A percentile compares a stretch with the other conserved stretches of the same genome.
Conservation (phyloP, 2,797 vertebrate species). For the Silurus aristotelis region DNA sequence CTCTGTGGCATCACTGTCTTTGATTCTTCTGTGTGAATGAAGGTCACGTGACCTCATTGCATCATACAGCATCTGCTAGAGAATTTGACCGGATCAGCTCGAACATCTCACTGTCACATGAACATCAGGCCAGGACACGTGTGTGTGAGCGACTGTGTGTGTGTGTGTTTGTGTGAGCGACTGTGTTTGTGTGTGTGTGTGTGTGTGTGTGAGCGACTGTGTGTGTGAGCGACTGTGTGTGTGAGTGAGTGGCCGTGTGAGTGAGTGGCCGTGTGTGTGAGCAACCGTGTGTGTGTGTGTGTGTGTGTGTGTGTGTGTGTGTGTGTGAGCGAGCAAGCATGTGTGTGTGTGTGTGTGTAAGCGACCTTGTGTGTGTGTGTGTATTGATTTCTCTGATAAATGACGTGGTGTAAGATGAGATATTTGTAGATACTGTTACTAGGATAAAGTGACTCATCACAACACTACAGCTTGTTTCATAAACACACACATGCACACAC, state of each 20-base stretch:
- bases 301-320: background rate
- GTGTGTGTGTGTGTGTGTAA: background rate
- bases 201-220: background rate
- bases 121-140: background rate
- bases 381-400: background rate
- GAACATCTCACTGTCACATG: constrained; percentile 20
- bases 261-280: constrained; percentile 15
- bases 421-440: constrained; percentile 20
- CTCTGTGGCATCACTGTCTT: background rate
- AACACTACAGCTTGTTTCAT: background rate
- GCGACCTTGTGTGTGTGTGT: background rate
- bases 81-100: constrained; percentile 55
- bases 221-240: background rate
- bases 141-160: too few species aligned
- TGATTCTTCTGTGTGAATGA: constrained; percentile 39
- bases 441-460: constrained; percentile 21
- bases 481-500: background rate
- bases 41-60: background rate
- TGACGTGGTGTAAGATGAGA: background rate
- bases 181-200: background rate
- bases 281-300: background rate
- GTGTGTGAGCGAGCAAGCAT: background rate
- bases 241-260: too few species aligned
- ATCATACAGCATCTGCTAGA: constrained; percentile 6
- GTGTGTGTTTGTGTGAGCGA: background rate